Conservation (phyloP, 2,888 invertebrate species). For the Tridacna gigas region DNA sequence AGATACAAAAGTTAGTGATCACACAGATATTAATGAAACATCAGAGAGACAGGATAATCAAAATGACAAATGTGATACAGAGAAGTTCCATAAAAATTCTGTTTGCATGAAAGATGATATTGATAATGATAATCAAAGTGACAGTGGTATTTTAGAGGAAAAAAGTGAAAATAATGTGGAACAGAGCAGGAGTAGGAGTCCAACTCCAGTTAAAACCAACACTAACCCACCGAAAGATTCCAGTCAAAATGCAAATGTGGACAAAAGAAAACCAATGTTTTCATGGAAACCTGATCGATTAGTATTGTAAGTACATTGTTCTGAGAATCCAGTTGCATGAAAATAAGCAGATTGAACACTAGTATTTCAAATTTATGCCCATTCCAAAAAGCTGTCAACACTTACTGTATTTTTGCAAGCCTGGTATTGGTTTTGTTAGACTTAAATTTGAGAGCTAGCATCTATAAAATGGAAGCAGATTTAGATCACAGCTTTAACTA, state of each 20-base stretch:
- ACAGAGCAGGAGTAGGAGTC: constrained; percentile 11
- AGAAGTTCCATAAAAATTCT: neutral
- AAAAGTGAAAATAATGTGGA: neutral
- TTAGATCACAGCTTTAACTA: no score
- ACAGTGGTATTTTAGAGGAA: neutral
- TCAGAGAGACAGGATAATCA: constrained; percentile 4
- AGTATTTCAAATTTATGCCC: no score
- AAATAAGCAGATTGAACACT: no score
- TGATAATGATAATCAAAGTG: neutral
- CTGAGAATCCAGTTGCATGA: no score
- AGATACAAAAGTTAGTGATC: constrained; percentile 22
- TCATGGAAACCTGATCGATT: constrained; percentile 15
- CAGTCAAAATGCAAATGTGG: constrained; percentile 32
- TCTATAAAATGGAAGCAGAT: no score
- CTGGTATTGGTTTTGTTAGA: no score
- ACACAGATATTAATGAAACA: neutral
- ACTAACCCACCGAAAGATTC: constrained; percentile 48
- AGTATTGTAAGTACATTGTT: neutral
- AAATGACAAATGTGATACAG: neutral
- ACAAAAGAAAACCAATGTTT: constrained; percentile 11
- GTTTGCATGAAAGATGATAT: neutral
- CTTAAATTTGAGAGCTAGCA: no score
- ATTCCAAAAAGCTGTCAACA: no score
- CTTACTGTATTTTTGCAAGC: no score
- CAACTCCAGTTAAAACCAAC: constrained; percentile 34